Evolutionary conservation across 2,888 invertebrate genomes (phyloP).

Genomic region (Drosophila heteroneura): DNA sequence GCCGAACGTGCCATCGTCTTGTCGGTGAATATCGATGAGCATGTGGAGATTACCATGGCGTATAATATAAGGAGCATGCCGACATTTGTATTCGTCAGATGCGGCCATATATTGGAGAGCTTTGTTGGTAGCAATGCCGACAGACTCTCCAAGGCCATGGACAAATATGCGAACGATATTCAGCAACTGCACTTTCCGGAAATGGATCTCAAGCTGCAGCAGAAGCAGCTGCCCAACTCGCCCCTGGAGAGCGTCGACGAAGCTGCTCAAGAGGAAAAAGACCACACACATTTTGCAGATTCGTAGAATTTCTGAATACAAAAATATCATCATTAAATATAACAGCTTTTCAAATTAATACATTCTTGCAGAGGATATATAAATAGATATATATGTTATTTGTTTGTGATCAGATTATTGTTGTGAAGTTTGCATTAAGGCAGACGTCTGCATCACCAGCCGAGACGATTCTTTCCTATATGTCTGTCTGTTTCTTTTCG

Average conservation of each 20-base stretch:
- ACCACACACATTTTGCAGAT: neutral
- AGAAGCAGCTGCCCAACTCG: constrained; percentile 1
- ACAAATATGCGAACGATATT: constrained; percentile 85
- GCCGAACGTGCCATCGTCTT: constrained; percentile 85
- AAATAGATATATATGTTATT: neutral
- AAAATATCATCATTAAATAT: neutral
- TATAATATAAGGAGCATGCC: constrained; percentile 95
- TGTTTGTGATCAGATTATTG: no score
- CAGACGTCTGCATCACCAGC: neutral
- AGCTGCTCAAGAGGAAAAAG: neutral
- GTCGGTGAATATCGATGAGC: constrained; percentile 93
- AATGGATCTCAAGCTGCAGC: neutral
- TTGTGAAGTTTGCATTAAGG: neutral
- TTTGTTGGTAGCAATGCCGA: constrained; percentile 93
- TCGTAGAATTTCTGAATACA: neutral
- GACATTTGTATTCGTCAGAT: constrained; percentile 94
- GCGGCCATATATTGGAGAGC: constrained; percentile 88
- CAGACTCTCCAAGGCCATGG: constrained; percentile 88
- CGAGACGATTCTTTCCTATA: neutral
- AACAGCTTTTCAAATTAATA: neutral
- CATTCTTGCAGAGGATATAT: neutral
- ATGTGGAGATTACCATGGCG: constrained; percentile 91
- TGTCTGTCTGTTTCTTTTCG: no score
- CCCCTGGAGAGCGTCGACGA: constrained; percentile 29
- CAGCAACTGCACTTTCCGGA: constrained; percentile 19